phyloP scores from a whole-genome alignment of 1,140 invertebrate species.

The Formica selysi region DNA sequence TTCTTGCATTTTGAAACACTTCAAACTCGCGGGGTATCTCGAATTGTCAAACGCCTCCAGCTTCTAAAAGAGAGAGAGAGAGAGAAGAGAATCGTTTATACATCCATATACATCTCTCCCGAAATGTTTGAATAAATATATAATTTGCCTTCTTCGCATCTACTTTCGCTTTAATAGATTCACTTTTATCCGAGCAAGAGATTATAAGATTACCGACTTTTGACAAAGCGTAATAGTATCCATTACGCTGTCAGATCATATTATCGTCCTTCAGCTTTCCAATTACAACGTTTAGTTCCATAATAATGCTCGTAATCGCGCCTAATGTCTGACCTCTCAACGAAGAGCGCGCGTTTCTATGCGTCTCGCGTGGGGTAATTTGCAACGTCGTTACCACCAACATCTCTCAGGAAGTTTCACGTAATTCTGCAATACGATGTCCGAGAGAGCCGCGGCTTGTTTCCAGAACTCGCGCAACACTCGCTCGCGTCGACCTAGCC shows the following conservation, averaged over 20 bases:
- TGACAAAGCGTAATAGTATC: not conserved
- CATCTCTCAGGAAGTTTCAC: conserved; percentile 57
- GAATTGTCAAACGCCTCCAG: not conserved
- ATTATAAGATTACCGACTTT: not conserved
- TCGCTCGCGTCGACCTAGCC: conserved; percentile 50
- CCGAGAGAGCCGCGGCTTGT: not conserved
- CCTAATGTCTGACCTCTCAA: conserved; percentile 34
- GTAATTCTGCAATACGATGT: conserved; percentile 50
- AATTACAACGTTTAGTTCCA: conserved; percentile 62
- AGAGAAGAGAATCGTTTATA: no score
- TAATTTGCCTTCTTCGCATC: not conserved
- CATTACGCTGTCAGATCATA: not conserved
- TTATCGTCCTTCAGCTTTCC: conserved; percentile 12
- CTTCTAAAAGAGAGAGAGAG: not conserved
- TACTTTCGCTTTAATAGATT: not conserved
- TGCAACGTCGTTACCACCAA: conserved; percentile 56
- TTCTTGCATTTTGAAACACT: not conserved
- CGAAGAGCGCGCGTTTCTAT: conserved; percentile 23
- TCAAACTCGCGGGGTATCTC: not conserved
- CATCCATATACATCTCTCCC: no score
- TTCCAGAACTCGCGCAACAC: conserved; percentile 51
- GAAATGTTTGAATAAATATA: no score
- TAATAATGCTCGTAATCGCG: conserved; percentile 56
- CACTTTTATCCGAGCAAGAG: not conserved
- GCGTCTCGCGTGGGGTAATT: conserved; percentile 52